phyloP scores from a whole-genome alignment of 2,888 invertebrate genomes.

The Nymphalis c-album region DNA sequence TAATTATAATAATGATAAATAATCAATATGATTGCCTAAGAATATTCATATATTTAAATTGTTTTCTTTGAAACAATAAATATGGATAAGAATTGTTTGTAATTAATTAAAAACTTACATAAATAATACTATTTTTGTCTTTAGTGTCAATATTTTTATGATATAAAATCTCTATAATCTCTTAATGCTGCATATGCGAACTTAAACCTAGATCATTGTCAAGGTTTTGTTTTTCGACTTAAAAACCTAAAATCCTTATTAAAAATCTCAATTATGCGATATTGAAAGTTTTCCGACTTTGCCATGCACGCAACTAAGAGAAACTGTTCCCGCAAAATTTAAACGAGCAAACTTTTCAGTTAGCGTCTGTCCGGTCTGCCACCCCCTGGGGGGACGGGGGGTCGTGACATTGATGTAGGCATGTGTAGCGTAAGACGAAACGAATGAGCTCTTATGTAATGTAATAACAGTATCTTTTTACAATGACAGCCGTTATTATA shows the following conservation, averaged over 20 bases:
- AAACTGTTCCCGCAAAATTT: slow-evolving; percentile 74
- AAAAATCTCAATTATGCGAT: slow-evolving; percentile 63
- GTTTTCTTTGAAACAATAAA: slow-evolving; percentile 10
- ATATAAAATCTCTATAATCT: too few relatives aligned
- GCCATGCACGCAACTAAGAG: slow-evolving; percentile 64
- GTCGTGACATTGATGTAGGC: slow-evolving; percentile 58
- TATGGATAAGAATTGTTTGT: too few relatives aligned
- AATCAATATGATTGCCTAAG: slow-evolving; percentile 13
- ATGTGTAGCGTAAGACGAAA: slow-evolving; percentile 60
- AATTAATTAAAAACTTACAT: too few relatives aligned
- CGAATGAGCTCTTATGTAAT: slow-evolving; percentile 20
- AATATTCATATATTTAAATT: slow-evolving; percentile 23
- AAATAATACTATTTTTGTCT: too few relatives aligned
- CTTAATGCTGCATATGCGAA: too few relatives aligned
- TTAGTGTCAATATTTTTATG: too few relatives aligned
- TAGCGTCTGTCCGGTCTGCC: slow-evolving; percentile 67
- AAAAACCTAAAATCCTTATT: slow-evolving; percentile 10
- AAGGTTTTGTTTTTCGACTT: too few relatives aligned
- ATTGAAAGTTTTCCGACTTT: slow-evolving; percentile 68
- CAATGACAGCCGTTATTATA: slow-evolving; percentile 2
- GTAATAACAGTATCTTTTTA: slow-evolving; percentile 14
- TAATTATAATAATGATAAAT: slow-evolving; percentile 1
- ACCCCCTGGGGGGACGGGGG: slow-evolving; percentile 42
- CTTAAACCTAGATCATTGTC: too few relatives aligned
- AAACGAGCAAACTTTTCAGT: slow-evolving; percentile 73